Percentiles rank a stretch among this genome's conserved stretches.
Evolutionary conservation across 2,888 invertebrate genomes (phyloP).

Genomic region (Emmelina monodactyla): DNA sequence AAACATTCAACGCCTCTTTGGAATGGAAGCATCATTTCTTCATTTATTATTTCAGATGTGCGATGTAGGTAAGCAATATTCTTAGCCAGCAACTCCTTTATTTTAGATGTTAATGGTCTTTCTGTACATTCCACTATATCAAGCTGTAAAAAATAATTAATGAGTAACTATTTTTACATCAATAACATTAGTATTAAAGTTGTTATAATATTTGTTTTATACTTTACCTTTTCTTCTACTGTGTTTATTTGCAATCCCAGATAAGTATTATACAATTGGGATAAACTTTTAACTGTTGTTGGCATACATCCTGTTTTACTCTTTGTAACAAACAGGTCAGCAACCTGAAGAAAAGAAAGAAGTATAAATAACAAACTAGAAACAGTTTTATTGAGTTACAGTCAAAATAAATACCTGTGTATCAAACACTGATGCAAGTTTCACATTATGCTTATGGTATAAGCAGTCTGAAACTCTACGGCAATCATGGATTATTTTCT

Average conservation of each 20-base stretch:
- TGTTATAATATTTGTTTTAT: background rate
- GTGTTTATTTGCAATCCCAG: slow-evolving; percentile 42
- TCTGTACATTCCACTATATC: slow-evolving; percentile 51
- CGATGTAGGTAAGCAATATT: slow-evolving; percentile 52
- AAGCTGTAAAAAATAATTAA: slow-evolving; percentile 35
- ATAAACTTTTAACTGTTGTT: slow-evolving; percentile 37
- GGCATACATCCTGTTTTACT: slow-evolving; percentile 46
- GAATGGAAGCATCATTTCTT: slow-evolving; percentile 53
- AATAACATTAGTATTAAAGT: background rate
- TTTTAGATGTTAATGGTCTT: slow-evolving; percentile 40
- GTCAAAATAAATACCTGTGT: slow-evolving; percentile 61
- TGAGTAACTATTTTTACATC: slow-evolving; percentile 5
- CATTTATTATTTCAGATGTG: slow-evolving; percentile 49
- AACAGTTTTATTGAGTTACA: too few species aligned
- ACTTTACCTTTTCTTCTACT: slow-evolving; percentile 44
- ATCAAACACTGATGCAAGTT: slow-evolving; percentile 67
- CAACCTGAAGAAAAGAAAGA: slow-evolving; percentile 40
- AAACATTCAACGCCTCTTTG: slow-evolving; percentile 51
- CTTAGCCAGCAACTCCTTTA: slow-evolving; percentile 49
- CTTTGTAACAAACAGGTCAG: slow-evolving; percentile 45
- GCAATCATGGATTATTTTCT: slow-evolving; percentile 69
- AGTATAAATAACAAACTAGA: slow-evolving; percentile 2
- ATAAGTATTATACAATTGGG: slow-evolving; percentile 46
- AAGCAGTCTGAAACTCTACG: slow-evolving; percentile 66
- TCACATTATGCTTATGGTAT: slow-evolving; percentile 64